Base-by-base conservation (phyloP, 2,113 vertebrate species). In the Gallinago undulata region DNA sequence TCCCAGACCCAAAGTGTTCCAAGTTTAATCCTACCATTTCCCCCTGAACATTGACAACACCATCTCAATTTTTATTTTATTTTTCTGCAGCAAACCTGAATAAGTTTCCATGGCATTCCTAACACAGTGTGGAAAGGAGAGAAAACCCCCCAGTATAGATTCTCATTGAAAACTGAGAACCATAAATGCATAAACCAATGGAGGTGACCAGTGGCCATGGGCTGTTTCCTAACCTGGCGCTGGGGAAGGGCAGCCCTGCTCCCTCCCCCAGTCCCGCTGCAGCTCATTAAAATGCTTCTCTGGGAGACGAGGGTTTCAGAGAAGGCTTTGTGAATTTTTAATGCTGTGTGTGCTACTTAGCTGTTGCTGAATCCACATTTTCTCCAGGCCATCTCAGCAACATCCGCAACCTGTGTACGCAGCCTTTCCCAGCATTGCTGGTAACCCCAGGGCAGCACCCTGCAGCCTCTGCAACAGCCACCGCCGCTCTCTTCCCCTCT, bases 241-340 rank as follows among this genome's bases (percentile, higher is more conserved):
- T 43, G 18, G 27, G 55, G 41, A 93, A 82, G 51, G 47, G 41
- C 78, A n/a, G 39, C 27, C 19, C 39, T 1, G 0, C 10, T 51
- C 56, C 21, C 66, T 82, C 66, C 13, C 27, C 47, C 41, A 82
- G 69, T 51, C 69, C 66, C 73, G 43, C 77, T 84, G 66, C 87
- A 84, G 83, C 87, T 85, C 56, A 56, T 87, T 84, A 80, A 87
- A 91, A 73, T 1, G 9, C 33, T 88, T 85, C 74, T 85, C 31
- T 6, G 4, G 35, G 14, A 96, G 60, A 8, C 16, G 16, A 1
- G 9, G 6, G 53, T 53, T 92, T 91, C 81, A 84, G 78, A 64
- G 69, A 31, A 87, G 48, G 19, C 87, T 76, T 94, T 78, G 75
- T 97, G 87, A 93, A 97, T 97, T 94, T 97, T 97, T 97, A 96